phyloP scores from a whole-genome alignment of 2,888 invertebrate genomes.

The Rhabditoides inermis region DNA sequence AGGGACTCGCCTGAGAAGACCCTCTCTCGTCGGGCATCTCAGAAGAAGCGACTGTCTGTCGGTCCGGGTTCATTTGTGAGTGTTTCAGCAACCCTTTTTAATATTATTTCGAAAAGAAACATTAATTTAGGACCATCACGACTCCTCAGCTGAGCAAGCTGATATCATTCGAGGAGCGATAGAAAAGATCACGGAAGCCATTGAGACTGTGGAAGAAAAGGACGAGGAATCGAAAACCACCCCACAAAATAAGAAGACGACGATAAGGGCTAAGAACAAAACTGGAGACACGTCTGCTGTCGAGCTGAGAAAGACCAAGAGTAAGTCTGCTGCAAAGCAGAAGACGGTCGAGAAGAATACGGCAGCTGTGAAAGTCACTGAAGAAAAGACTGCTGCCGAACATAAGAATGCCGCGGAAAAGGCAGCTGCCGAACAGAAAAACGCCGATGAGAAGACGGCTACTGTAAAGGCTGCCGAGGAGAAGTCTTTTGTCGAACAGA shows the following conservation, averaged over 20 bases:
- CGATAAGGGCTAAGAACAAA: slow-evolving; percentile 11
- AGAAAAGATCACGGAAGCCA: neutral
- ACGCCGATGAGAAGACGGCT: slow-evolving; percentile 7
- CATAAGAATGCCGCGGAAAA: neutral
- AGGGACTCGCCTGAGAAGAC: too few relatives aligned
- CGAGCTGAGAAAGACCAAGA: neutral
- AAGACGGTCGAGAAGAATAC: neutral
- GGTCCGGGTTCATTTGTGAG: too few relatives aligned
- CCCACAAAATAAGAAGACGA: slow-evolving; percentile 10
- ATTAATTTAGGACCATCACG: too few relatives aligned
- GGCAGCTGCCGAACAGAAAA: slow-evolving; percentile 10
- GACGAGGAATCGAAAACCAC: slow-evolving; percentile 1
- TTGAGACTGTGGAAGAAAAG: neutral
- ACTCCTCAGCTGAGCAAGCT: too few relatives aligned
- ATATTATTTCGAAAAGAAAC: too few relatives aligned
- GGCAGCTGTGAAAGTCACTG: neutral
- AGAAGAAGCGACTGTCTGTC: too few relatives aligned
- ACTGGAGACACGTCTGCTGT: slow-evolving; percentile 8
- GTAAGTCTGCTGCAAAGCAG: too few relatives aligned
- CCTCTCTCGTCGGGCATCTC: too few relatives aligned
- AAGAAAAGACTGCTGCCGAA: slow-evolving; percentile 1
- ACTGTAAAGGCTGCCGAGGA: neutral
- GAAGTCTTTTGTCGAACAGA: slow-evolving; percentile 5
- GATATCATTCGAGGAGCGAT: too few relatives aligned
- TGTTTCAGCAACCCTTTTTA: too few relatives aligned